Conservation (phyloP, 2,888 invertebrate species). For the Acleris holmiana region DNA sequence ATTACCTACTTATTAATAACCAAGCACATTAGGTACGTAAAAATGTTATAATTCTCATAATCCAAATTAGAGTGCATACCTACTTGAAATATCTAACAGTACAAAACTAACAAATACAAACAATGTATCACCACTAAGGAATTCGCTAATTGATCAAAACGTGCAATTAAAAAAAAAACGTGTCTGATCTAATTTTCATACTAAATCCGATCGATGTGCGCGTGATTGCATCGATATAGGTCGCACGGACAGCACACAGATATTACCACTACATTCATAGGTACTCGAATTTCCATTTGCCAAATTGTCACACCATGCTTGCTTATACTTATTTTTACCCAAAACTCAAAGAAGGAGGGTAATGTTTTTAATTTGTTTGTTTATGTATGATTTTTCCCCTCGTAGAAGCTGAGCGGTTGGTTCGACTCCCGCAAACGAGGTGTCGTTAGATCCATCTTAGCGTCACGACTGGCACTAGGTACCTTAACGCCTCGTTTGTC, state of each 20-base stretch:
- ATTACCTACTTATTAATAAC: background rate
- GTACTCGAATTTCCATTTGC: too few species aligned
- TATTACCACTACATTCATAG: too few species aligned
- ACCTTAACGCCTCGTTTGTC: too few species aligned
- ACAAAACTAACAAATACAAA: constrained; percentile 3
- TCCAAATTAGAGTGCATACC: constrained; percentile 1
- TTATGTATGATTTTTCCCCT: too few species aligned
- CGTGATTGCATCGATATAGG: background rate
- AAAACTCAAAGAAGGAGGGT: too few species aligned
- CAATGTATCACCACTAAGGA: constrained; percentile 14
- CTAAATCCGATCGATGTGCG: background rate
- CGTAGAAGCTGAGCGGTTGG: too few species aligned
- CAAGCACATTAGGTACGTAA: background rate
- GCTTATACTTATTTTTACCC: too few species aligned
- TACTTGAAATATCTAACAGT: constrained; percentile 13
- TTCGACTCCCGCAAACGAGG: too few species aligned
- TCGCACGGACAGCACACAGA: background rate
- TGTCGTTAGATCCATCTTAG: too few species aligned
- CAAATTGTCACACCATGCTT: too few species aligned
- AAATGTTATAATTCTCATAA: constrained; percentile 6
- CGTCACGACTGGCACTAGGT: too few species aligned
- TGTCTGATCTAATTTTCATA: constrained; percentile 11
- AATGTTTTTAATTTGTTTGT: too few species aligned
- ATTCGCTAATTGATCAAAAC: constrained; percentile 21
- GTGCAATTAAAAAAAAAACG: constrained; percentile 8